Conservation (phyloP, 2,888 invertebrate genomes). For the Trypoxylon attenuatum region DNA sequence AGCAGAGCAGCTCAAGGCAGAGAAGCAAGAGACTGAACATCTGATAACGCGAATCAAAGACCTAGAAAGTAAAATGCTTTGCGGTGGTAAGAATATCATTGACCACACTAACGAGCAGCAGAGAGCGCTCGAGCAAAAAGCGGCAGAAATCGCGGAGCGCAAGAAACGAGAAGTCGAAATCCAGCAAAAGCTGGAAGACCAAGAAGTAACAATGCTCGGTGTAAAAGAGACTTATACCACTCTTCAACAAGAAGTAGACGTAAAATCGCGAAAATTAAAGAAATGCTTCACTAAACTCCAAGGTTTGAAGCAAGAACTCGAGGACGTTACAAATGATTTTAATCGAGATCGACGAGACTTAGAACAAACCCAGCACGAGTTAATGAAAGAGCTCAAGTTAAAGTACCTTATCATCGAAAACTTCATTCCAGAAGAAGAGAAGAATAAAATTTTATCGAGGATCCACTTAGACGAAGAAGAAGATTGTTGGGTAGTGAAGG, state of each 20-base stretch:
- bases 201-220: slow-evolving; percentile 94
- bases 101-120: slow-evolving; percentile 97
- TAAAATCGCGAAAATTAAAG: slow-evolving; percentile 94
- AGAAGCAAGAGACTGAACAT: slow-evolving; percentile 84
- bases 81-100: slow-evolving; percentile 95
- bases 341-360: slow-evolving; percentile 93
- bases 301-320: slow-evolving; percentile 84
- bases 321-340: slow-evolving; percentile 90
- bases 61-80: slow-evolving; percentile 94
- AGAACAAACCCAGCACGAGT: slow-evolving; percentile 93
- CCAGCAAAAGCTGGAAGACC: slow-evolving; percentile 93
- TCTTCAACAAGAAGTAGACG: slow-evolving; percentile 97
- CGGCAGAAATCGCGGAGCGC: slow-evolving; percentile 92
- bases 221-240: slow-evolving; percentile 93
- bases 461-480: slow-evolving; percentile 89
- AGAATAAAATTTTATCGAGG: slow-evolving; percentile 83
- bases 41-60: slow-evolving; percentile 86
- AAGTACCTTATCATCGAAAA: slow-evolving; percentile 92
- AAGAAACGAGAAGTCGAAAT: slow-evolving; percentile 90
- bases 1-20: slow-evolving; percentile 79
- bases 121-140: slow-evolving; percentile 88
- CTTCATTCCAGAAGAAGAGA: slow-evolving; percentile 90
- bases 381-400: slow-evolving; percentile 92
- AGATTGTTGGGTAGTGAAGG: slow-evolving; percentile 82
- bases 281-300: slow-evolving; percentile 91